Percentiles rank a stretch among this genome's conserved stretches.
Conservation (phyloP, 2,888 invertebrate genomes). For the Pherbina coryleti region DNA sequence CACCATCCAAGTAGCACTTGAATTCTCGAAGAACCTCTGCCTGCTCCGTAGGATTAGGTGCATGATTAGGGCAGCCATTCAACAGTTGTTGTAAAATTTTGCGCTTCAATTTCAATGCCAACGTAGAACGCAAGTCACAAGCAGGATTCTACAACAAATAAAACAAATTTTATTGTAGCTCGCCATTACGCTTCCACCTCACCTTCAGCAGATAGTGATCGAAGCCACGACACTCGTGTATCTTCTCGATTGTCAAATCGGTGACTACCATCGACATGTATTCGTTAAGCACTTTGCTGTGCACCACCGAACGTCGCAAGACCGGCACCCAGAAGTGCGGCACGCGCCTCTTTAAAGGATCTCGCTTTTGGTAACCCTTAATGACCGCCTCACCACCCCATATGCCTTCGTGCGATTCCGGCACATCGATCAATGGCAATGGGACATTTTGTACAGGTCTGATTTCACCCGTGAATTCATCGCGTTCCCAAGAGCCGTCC, state of each 20-base stretch:
- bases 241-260: conserved; percentile 82
- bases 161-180: neutral
- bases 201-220: conserved; percentile 94
- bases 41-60: conserved; percentile 77
- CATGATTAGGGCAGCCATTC: conserved; percentile 77
- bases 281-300: conserved; percentile 90
- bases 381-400: conserved; percentile 98
- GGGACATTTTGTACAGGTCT: conserved; percentile 81
- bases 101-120: conserved; percentile 89
- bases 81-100: conserved; percentile 82
- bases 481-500: conserved; percentile 79
- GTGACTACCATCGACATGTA: conserved; percentile 88
- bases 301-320: conserved; percentile 83
- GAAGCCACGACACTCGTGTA: conserved; percentile 92
- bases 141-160: conserved; percentile 81
- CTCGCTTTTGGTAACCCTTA: conserved; percentile 84
- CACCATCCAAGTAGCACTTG: conserved; percentile 83
- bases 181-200: conserved; percentile 37
- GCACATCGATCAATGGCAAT: conserved; percentile 82
- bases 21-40: conserved; percentile 83
- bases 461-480: conserved; percentile 81
- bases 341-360: conserved; percentile 74
- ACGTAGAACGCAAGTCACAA: conserved; percentile 87
- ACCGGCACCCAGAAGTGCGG: conserved; percentile 91
- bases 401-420: conserved; percentile 85